These are phyloP conservation scores for Hippocampus comes DNA, from an alignment of 2,113 vertebrate species.

Conservation along the genomic window DNA sequence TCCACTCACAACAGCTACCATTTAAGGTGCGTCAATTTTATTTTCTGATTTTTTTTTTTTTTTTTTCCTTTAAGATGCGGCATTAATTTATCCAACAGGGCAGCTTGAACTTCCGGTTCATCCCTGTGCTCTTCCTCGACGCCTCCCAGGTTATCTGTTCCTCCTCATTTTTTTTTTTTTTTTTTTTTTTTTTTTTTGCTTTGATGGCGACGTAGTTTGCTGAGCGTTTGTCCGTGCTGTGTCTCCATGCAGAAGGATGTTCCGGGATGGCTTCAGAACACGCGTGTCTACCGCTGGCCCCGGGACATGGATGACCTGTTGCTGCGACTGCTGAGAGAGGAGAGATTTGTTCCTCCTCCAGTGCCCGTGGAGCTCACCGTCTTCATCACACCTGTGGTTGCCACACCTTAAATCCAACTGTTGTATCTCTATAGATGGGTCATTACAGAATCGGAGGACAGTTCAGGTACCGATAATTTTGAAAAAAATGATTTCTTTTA, in stretches of 20 bases:
- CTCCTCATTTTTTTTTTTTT: not conserved
- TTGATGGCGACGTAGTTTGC: not conserved
- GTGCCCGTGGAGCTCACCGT: slow-evolving; percentile 80
- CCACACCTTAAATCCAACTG: slow-evolving; percentile 24
- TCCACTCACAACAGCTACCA: too few relatives aligned
- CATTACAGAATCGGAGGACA: too few relatives aligned
- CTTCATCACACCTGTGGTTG: slow-evolving; percentile 65
- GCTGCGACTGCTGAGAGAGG: slow-evolving; percentile 81
- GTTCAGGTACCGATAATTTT: not conserved
- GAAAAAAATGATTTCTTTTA: too few relatives aligned
- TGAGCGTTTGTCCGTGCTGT: not conserved
- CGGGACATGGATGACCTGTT: slow-evolving; percentile 81
- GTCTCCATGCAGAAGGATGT: slow-evolving; percentile 74
- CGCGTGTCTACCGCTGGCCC: slow-evolving; percentile 83
- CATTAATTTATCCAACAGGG: slow-evolving; percentile 91
- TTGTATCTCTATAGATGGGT: not conserved
- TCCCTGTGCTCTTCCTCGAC: slow-evolving; percentile 85
- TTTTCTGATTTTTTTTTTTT: not conserved
- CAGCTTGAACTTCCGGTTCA: slow-evolving; percentile 91
- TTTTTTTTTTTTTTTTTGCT: not conserved
- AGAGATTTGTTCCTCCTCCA: slow-evolving; percentile 81
- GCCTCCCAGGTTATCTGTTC: slow-evolving; percentile 79
- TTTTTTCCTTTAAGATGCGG: slow-evolving; percentile 77
- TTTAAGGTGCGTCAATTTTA: too few relatives aligned
- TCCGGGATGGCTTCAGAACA: slow-evolving; percentile 89